These are phyloP conservation scores for Chrysolina oricalcia DNA, from an alignment of 2,888 invertebrate species.

Conservation along the genomic window DNA sequence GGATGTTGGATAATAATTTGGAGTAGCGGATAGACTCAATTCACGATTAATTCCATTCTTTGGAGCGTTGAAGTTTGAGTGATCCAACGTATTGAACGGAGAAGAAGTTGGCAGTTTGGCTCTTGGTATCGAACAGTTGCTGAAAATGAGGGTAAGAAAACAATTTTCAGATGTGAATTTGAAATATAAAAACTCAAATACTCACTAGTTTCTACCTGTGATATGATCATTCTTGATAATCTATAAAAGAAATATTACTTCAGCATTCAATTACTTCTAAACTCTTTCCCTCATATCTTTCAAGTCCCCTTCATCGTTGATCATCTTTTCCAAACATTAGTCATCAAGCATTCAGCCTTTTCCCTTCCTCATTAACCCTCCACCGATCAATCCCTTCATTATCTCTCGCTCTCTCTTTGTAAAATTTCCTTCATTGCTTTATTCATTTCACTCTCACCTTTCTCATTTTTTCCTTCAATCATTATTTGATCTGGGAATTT, in stretches of 20 bases:
- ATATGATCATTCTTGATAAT: neutral
- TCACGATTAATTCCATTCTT: neutral
- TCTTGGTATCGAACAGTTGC: conserved; percentile 42
- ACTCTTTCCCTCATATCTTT: neutral
- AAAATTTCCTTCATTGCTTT: no score
- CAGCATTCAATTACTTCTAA: neutral
- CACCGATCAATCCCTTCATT: no score
- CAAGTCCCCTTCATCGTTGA: no score
- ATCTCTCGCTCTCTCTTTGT: no score
- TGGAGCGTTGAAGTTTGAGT: neutral
- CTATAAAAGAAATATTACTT: neutral
- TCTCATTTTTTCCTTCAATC: no score
- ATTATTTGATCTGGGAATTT: no score
- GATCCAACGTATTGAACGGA: conserved; percentile 1
- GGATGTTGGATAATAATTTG: no score
- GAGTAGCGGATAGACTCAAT: no score
- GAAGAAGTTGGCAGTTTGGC: conserved; percentile 8
- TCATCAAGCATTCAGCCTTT: no score
- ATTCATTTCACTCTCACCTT: no score
- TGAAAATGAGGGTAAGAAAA: conserved; percentile 1
- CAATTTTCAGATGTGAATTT: neutral
- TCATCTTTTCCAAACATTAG: no score
- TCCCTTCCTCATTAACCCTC: no score
- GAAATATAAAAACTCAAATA: neutral
- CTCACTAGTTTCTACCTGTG: neutral